A percentile compares a stretch with the other conserved stretches of the same genome.
phyloP scores from a whole-genome alignment of 30 jellyfish, hydroid and myxozoan genomes.

The Rhopilema esculentum region DNA sequence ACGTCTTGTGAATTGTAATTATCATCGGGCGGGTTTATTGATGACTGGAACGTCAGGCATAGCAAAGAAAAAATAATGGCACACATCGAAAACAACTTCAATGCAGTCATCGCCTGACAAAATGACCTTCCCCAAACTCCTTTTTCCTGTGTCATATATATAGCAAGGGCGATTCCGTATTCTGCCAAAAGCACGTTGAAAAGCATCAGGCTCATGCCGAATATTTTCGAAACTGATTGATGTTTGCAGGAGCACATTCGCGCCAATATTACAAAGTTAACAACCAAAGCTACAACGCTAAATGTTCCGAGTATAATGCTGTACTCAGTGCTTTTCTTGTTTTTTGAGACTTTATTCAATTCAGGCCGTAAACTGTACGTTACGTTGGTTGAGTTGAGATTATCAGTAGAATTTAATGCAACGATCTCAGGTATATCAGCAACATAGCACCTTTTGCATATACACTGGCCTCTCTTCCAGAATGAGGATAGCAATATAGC shows the following conservation, averaged over 20 bases:
- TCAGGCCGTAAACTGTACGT: slow-evolving; percentile 10
- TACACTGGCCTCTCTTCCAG: slow-evolving; percentile 1
- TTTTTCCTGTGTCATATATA: slow-evolving; percentile 71
- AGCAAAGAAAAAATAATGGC: slow-evolving; percentile 80
- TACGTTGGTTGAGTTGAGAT: neutral
- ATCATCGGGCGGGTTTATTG: slow-evolving; percentile 76
- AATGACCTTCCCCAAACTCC: slow-evolving; percentile 74
- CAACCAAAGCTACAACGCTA: slow-evolving; percentile 66
- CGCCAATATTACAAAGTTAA: slow-evolving; percentile 70
- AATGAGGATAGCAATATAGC: neutral
- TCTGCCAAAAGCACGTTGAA: slow-evolving; percentile 83
- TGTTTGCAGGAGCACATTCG: slow-evolving; percentile 76
- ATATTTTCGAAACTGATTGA: slow-evolving; percentile 68
- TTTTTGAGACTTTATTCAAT: neutral
- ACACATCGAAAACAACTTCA: slow-evolving; percentile 83
- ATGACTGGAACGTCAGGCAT: slow-evolving; percentile 74
- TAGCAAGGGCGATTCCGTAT: slow-evolving; percentile 91
- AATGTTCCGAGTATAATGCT: slow-evolving; percentile 68
- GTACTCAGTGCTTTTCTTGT: slow-evolving; percentile 20
- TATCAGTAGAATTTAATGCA: neutral
- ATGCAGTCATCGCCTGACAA: slow-evolving; percentile 89
- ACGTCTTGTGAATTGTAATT: slow-evolving; percentile 72
- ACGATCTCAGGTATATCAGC: neutral
- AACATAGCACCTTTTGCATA: slow-evolving; percentile 2
- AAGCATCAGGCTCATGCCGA: slow-evolving; percentile 87